Evolutionary conservation across 2,113 vertebrate species (phyloP), one percentile per base, ranked within the genome.

Genomic region (Sylvicapra grimmia): DNA sequence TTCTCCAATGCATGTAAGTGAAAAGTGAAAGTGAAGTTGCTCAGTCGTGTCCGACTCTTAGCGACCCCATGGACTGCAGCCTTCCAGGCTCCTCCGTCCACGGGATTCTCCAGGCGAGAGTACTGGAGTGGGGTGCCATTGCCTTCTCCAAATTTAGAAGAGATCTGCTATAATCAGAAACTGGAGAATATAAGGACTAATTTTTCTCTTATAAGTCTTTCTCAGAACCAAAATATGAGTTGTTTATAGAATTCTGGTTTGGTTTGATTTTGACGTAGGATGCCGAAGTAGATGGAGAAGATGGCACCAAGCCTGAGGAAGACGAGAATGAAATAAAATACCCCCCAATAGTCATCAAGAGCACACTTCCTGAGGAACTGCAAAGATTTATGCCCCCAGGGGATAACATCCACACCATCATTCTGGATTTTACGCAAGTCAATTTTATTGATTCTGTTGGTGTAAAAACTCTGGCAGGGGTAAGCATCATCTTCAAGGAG

Each of bases 401-500:
- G 33, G 21, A 97, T 18, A 94, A 97, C 1, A 87, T 99, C 92
- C 99, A 99, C 97, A 98, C 99, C 80, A 91, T 99, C 97, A 98
- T 99, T 98, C 98, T 99, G 98, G 99, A 99, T 98, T 99, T 99
- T 93, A 99, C 99, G 0, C 98, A 99, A 0, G 99, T 99, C 97
- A 99, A 99, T 98, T 99, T 99, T 95, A 98, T 99, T 13, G 99
- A 99, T 98, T 99, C 99, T 2, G 99, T 99, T 84, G 99, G 99
- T 97, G 99, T 99, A 16, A 99, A 99, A 98, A 99, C 99, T 94
- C 94, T 99, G 93, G 99, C 99, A 98, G 99, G 99, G 68, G 99
- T 99, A 98, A 99, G 99, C 98, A 90, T 87, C 56, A 15, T 49
- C 40, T 10, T 77, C 15, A 80, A 63, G 3, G 8, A 95, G n/a